Evolutionary conservation across 2,797 vertebrate genomes (phyloP), one percentile per base, ranked within the genome.

Genomic region (Chloroceryle inda): DNA sequence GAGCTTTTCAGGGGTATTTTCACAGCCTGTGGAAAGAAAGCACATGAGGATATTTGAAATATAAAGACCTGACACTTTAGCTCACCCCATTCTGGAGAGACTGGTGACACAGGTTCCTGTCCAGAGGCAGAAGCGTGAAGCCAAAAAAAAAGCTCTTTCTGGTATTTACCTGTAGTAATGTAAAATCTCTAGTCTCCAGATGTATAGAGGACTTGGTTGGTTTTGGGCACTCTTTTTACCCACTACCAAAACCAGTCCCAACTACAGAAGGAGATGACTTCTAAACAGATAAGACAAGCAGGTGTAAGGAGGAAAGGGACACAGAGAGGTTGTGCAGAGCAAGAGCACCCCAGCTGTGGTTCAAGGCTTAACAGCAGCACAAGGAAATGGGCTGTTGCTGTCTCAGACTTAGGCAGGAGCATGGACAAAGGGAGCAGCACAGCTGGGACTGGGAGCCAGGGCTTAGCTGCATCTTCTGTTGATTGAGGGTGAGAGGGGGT

Each of bases 1-100:
- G 77, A 92, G 66, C 79, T 92, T 94, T 94, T 90, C 1, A 7
- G 71, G 73, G 74, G 63, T 94, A 87, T 95, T 96, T 97, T 92
- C 76, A 85, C 63, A 96, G 91, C 52, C 88, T 85, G 71, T 92
- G 80, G 91, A 94, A 95, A 94, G 77, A 96, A 96, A 79, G 58
- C 29, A 10, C 78, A 27, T 2, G 3, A 56, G 59, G 52, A 73
- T 90, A 84, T 94, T 90, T 93, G 89, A 90, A 94, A 96, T 71
- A 90, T 12, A 94, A 88, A 49, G 79, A 63, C 82, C 76, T 91
- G 76, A 92, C 79, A 69, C 47, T 88, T 95, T n/a, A 86, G 74
- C 84, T 91, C 75, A 89, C 92, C 63, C 69, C 44, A 47, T 63
- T 67, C 74, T 93, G 67, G 33, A 79, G 33, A 85, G 74, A 47